These are phyloP conservation scores for Osmoderma eremita DNA, from an alignment of 2,888 invertebrate species.

Conservation along the genomic window DNA sequence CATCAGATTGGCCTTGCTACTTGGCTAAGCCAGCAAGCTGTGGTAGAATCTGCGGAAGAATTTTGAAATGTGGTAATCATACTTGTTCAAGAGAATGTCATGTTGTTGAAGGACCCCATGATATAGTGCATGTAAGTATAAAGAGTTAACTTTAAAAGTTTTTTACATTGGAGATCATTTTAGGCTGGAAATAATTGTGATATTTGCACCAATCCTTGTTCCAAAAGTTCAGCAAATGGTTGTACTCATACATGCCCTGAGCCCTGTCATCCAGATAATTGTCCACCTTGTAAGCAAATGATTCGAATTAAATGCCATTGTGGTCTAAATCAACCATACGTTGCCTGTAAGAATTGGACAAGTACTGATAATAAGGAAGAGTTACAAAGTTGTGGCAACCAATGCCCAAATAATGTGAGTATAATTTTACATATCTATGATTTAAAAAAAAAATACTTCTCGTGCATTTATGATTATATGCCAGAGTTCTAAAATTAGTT, in stretches of 20 bases:
- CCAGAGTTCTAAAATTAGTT: no score
- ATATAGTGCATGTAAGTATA: constrained; percentile 49
- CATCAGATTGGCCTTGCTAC: constrained; percentile 74
- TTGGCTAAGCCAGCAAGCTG: constrained; percentile 80
- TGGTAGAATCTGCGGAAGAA: constrained; percentile 78
- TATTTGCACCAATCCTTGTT: constrained; percentile 71
- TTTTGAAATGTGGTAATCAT: constrained; percentile 82
- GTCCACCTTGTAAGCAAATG: constrained; percentile 78
- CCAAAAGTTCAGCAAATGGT: constrained; percentile 72
- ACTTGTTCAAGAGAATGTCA: constrained; percentile 80
- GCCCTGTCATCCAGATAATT: constrained; percentile 78
- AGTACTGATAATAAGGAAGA: constrained; percentile 63
- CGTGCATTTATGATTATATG: no score
- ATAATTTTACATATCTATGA: constrained; percentile 5
- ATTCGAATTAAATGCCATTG: constrained; percentile 85
- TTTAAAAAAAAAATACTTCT: no score
- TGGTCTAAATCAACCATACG: constrained; percentile 77
- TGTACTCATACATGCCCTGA: constrained; percentile 80
- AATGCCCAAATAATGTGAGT: constrained; percentile 83
- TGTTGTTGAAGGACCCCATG: constrained; percentile 64
- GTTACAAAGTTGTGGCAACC: constrained; percentile 76
- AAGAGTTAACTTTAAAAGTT: constrained; percentile 7
- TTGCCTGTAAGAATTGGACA: constrained; percentile 77
- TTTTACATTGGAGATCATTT: constrained; percentile 14
- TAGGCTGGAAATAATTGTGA: constrained; percentile 67